Percentiles rank a stretch among this genome's conserved stretches.
Evolutionary conservation across 2,113 vertebrate genomes (phyloP).

Genomic region (Petroica traversi): DNA sequence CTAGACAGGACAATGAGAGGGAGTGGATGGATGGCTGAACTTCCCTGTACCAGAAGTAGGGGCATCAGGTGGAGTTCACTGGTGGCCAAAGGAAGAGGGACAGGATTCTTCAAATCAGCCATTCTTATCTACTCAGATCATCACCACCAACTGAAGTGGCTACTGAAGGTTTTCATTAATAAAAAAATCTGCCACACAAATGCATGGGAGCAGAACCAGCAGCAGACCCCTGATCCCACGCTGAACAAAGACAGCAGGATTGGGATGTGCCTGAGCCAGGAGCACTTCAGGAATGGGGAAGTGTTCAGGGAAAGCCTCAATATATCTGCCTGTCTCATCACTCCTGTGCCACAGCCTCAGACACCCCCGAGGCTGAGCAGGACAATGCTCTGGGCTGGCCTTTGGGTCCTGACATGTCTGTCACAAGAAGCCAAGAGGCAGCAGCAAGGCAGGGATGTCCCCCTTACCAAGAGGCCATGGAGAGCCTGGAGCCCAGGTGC

Average conservation of each 20-base stretch:
- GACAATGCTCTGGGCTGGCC: neutral
- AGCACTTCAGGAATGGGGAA: neutral
- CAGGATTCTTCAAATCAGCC: neutral
- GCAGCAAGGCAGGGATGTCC: neutral
- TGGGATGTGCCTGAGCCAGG: neutral
- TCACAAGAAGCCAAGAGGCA: neutral
- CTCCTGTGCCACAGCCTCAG: neutral
- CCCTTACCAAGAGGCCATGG: neutral
- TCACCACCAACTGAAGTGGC: fast-evolving
- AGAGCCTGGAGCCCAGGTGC: neutral
- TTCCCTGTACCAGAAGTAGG: neutral
- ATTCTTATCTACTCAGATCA: neutral
- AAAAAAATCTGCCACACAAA: neutral
- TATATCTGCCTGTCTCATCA: neutral
- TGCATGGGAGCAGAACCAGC: neutral
- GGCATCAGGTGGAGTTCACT: neutral
- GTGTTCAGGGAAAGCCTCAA: neutral
- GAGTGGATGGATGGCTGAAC: neutral
- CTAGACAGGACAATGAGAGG: neutral
- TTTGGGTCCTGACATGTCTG: neutral
- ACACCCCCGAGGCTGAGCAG: fast-evolving
- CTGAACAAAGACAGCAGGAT: fast-evolving
- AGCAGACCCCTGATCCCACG: neutral
- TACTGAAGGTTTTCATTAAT: neutral
- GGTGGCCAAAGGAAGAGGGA: neutral